Base-by-base conservation (phyloP, 2,888 invertebrate genomes). In the Julus scandinavius region DNA sequence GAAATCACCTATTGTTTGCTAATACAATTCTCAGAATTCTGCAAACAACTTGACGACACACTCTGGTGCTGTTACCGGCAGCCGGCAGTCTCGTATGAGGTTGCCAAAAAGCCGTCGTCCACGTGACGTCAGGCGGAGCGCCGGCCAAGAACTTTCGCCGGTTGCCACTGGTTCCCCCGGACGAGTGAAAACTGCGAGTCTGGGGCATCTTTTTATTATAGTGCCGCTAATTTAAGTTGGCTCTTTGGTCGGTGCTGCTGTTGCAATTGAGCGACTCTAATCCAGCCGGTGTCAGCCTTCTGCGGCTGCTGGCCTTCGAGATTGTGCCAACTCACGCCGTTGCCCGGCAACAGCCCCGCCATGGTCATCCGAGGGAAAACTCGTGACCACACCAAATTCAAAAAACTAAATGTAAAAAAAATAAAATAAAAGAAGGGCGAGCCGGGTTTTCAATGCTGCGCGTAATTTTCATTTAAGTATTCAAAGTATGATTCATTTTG, bases 251-350 rank as follows among this genome's bases (percentile, higher is more conserved):
- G 4, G 72, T 29, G 72, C 7, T 72, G 29, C 29, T 29, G 29
- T 29, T 29, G 20, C 72, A 15, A 58, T 58, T 15, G 58, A 29
- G 29, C 72, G 72, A 72, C 72, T 58, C 58, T 72, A 72, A 72
- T 72, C 29, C 11, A 72, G 72, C 72, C 72, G 72, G 72, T 72
- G 72, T 72, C 72, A 72, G 72, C 2, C 9, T 49, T 13, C 7
- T 6, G 13, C 49, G 6, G 49, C 49, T 49, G 29, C 72, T 87
- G 87, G 58, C 54, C 87, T 86, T 49, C 86, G 40, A 72, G 13
- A 72, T 87, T 87, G 87, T 87, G 87, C 87, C 63, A 87, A 87
- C 87, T 87, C 87, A 87, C 87, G 87, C 63, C 87, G 87, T 87
- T 87, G 87, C 87, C 87, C 87, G 45, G 87, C 87, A 87, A 87